Conservation (phyloP, 2,888 invertebrate species). For the Andricus curvator region DNA sequence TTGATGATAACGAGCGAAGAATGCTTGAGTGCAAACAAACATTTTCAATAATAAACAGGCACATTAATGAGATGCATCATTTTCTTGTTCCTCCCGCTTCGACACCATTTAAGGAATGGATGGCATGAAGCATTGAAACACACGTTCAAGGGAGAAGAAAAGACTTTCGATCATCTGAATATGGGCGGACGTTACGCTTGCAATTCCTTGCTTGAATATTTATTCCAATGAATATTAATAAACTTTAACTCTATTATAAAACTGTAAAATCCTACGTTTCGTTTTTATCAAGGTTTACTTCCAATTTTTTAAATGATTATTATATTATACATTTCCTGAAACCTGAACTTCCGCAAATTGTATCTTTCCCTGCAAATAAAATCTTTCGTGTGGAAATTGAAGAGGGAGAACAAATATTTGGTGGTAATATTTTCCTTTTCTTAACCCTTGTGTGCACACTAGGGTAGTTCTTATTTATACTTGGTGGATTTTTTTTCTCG, state of each 20-base stretch:
- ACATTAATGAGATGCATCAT: constrained; percentile 9
- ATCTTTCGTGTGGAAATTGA: background rate
- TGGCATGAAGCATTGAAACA: background rate
- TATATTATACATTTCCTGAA: background rate
- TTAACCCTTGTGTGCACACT: too few species aligned
- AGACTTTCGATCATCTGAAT: constrained; percentile 13
- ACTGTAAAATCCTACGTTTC: background rate
- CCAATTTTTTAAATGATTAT: background rate
- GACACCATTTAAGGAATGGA: constrained; percentile 18
- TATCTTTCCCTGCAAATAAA: background rate
- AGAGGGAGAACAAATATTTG: too few species aligned
- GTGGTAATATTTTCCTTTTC: too few species aligned
- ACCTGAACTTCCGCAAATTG: background rate
- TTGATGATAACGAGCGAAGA: constrained; percentile 6
- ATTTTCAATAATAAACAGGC: background rate
- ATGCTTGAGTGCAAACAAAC: constrained; percentile 1
- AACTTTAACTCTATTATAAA: background rate
- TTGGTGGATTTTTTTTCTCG: too few species aligned
- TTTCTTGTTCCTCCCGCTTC: constrained; percentile 31
- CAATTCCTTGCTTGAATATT: constrained; percentile 31
- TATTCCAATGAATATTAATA: constrained; percentile 17
- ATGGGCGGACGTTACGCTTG: constrained; percentile 31
- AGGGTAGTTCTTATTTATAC: too few species aligned
- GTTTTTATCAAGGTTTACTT: background rate
- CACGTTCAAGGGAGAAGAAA: background rate